Evolutionary conservation across 2,888 invertebrate species (phyloP).

Genomic region (Iphiclides podalirius): DNA sequence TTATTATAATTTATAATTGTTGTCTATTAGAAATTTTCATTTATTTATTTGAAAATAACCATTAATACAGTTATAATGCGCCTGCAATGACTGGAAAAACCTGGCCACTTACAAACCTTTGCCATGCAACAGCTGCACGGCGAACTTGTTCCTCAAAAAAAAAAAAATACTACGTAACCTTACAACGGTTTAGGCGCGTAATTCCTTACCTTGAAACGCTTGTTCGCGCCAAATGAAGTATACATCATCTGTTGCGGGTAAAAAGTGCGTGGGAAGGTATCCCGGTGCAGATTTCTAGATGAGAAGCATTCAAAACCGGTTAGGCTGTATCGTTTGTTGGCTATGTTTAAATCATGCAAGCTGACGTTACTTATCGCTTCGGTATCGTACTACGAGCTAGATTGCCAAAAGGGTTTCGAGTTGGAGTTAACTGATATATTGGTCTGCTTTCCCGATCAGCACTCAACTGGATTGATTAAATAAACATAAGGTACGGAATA

Average conservation of each 20-base stretch:
- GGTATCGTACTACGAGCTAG: not conserved
- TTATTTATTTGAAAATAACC: too few relatives aligned
- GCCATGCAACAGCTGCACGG: constrained; percentile 13
- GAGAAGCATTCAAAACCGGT: constrained; percentile 6
- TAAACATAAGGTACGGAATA: too few relatives aligned
- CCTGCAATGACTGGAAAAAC: not conserved
- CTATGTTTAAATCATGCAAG: constrained; percentile 5
- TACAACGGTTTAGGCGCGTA: constrained; percentile 8
- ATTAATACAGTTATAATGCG: constrained; percentile 3
- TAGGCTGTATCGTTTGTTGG: constrained; percentile 9
- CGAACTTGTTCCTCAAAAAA: constrained; percentile 7
- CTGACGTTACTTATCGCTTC: constrained; percentile 12
- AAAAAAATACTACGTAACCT: constrained; percentile 19
- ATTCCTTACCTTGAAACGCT: constrained; percentile 7
- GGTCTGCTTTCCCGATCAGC: not conserved
- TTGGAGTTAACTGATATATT: not conserved
- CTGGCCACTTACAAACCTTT: constrained; percentile 1
- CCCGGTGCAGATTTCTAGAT: constrained; percentile 10
- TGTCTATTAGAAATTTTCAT: too few relatives aligned
- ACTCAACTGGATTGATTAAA: not conserved
- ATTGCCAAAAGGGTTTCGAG: not conserved
- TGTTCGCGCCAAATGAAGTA: constrained; percentile 17
- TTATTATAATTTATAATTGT: too few relatives aligned
- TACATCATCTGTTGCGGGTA: constrained; percentile 15
- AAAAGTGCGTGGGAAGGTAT: constrained; percentile 23